These are phyloP conservation scores for Apomyelois bistriatella DNA, from an alignment of 2,888 invertebrate genomes.

Conservation along the genomic window DNA sequence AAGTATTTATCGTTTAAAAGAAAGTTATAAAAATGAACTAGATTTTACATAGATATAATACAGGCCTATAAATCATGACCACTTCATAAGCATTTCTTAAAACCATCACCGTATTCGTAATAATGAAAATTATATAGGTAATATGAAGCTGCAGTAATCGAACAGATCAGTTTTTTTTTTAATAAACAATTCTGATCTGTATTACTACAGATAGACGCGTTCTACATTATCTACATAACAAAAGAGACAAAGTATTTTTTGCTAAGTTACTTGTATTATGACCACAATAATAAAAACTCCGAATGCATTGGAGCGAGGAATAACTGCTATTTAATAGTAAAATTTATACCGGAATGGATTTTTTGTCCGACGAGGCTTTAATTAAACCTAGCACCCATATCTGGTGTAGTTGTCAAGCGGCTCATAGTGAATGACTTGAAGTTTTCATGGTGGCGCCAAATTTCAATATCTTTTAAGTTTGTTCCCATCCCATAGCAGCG, in stretches of 20 bases:
- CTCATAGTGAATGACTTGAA: conserved; percentile 20
- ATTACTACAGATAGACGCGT: background rate
- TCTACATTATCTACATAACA: background rate
- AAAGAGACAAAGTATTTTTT: conserved; percentile 37
- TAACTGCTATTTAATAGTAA: conserved; percentile 44
- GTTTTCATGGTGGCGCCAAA: conserved; percentile 30
- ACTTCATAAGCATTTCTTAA: too few species aligned
- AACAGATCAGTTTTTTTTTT: background rate
- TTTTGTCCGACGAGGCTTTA: conserved; percentile 54
- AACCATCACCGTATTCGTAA: too few species aligned
- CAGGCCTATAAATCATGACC: too few species aligned
- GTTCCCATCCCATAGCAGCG: conserved; percentile 66
- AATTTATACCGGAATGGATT: conserved; percentile 50
- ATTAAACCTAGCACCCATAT: conserved; percentile 44
- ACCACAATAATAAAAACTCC: conserved; percentile 50
- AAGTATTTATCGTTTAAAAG: too few species aligned
- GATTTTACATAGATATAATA: too few species aligned
- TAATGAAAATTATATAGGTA: too few species aligned
- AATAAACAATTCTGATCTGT: background rate
- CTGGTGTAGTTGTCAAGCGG: conserved; percentile 30
- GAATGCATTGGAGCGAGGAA: conserved; percentile 55
- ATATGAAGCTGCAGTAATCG: too few species aligned
- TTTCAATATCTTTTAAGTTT: conserved; percentile 31
- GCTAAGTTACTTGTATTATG: conserved; percentile 38
- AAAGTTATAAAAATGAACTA: too few species aligned